A percentile compares a stretch with the other conserved stretches of the same genome.
These are phyloP conservation scores for Leucophenga montana DNA, from an alignment of 2,888 invertebrate species.

Conservation along the genomic window DNA sequence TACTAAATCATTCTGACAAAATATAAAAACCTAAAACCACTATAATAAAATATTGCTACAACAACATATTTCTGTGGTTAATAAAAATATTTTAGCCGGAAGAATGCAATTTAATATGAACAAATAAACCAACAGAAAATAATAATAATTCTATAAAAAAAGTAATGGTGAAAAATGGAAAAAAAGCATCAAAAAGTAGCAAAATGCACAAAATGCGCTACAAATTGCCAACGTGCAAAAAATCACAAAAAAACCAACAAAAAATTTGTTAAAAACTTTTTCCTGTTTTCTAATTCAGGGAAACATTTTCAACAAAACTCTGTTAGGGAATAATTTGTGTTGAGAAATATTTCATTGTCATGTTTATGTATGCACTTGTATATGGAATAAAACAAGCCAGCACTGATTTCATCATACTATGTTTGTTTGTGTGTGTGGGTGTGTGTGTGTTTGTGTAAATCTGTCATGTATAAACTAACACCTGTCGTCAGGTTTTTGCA, in stretches of 20 bases:
- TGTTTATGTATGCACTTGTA: no score
- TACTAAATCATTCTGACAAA: no score
- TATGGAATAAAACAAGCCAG: not conserved
- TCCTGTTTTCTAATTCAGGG: not conserved
- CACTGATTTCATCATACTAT: not conserved
- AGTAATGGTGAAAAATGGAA: no score
- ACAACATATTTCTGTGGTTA: conserved; percentile 4
- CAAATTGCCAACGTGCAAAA: no score
- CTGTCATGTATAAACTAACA: conserved; percentile 18
- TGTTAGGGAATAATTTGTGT: conserved; percentile 1
- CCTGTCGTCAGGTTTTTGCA: conserved; percentile 21
- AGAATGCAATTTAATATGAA: no score
- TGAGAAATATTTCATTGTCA: conserved; percentile 23
- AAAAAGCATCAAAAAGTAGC: not conserved
- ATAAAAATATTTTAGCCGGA: not conserved
- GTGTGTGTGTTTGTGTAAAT: not conserved
- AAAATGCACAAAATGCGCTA: not conserved
- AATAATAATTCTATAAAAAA: no score
- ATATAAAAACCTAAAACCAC: no score
- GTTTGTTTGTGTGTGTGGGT: not conserved
- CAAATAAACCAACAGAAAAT: no score
- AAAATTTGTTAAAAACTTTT: not conserved
- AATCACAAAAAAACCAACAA: not conserved
- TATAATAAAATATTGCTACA: not conserved
- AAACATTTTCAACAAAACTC: not conserved